Evolutionary conservation across 1,140 invertebrate species (phyloP).

Genomic region (Reticulitermes speratus): DNA sequence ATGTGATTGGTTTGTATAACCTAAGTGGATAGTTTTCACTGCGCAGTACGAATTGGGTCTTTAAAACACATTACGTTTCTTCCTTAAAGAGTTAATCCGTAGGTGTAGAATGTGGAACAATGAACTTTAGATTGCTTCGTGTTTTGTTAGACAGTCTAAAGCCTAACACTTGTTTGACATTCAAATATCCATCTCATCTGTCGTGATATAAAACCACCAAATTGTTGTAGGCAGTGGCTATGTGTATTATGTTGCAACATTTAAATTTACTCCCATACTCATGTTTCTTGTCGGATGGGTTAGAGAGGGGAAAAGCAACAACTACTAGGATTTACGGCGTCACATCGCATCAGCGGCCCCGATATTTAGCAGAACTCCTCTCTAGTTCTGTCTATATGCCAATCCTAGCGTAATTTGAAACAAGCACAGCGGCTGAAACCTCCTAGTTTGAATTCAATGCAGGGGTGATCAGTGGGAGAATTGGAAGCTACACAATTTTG

Average conservation of each 20-base stretch:
- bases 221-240: background rate
- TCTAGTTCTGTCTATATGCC: background rate
- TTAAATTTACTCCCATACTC: conserved; percentile 11
- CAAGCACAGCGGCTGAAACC: background rate
- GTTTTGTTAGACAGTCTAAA: too few species aligned
- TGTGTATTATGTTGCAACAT: background rate
- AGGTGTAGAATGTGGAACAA: too few species aligned
- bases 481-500: background rate
- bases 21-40: too few species aligned
- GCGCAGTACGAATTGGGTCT: too few species aligned
- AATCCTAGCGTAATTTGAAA: background rate
- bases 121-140: too few species aligned
- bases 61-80: too few species aligned
- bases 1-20: too few species aligned
- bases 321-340: background rate
- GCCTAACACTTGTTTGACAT: background rate
- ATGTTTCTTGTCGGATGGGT: background rate
- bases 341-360: background rate
- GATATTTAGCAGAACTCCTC: background rate
- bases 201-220: background rate
- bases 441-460: background rate
- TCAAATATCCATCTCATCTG: background rate
- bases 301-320: background rate
- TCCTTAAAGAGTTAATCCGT: too few species aligned
- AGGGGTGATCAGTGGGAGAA: background rate